phyloP scores from a whole-genome alignment of 2,888 invertebrate species.

The Microdon myrmicae region DNA sequence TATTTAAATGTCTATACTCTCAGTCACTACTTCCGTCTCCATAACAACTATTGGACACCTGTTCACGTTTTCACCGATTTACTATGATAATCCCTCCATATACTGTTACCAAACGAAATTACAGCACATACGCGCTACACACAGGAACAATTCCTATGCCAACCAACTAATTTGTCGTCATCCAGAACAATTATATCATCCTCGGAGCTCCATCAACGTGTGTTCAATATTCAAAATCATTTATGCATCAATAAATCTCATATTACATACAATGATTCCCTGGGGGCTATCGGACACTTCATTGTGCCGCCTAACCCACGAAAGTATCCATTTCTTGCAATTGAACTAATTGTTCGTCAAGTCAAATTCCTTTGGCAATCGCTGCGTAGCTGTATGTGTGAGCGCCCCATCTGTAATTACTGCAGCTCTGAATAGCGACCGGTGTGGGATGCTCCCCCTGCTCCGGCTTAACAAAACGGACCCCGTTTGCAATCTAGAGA shows the following conservation, averaged over 20 bases:
- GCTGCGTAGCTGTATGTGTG: slow-evolving; percentile 7
- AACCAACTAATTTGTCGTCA: too few species aligned
- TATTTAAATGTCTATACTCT: too few species aligned
- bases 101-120: too few species aligned
- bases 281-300: slow-evolving; percentile 1
- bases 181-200: neutral
- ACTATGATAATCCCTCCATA: too few species aligned
- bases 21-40: too few species aligned
- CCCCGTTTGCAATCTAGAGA: slow-evolving; percentile 33
- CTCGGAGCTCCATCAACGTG: too few species aligned
- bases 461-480: slow-evolving; percentile 2
- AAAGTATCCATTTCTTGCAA: slow-evolving; percentile 46
- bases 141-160: too few species aligned
- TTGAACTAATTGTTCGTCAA: slow-evolving; percentile 51
- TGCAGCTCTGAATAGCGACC: slow-evolving; percentile 13
- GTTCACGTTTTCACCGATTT: too few species aligned
- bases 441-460: neutral
- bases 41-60: too few species aligned
- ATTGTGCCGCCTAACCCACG: slow-evolving; percentile 16
- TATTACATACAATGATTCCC: slow-evolving; percentile 20
- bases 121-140: too few species aligned
- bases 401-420: slow-evolving; percentile 38
- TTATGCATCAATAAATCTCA: slow-evolving; percentile 30
- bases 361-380: slow-evolving; percentile 35
- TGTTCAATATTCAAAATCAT: slow-evolving; percentile 1